Evolutionary conservation across 2,797 vertebrate species (phyloP).

Genomic region (Peromyscus eremicus): DNA sequence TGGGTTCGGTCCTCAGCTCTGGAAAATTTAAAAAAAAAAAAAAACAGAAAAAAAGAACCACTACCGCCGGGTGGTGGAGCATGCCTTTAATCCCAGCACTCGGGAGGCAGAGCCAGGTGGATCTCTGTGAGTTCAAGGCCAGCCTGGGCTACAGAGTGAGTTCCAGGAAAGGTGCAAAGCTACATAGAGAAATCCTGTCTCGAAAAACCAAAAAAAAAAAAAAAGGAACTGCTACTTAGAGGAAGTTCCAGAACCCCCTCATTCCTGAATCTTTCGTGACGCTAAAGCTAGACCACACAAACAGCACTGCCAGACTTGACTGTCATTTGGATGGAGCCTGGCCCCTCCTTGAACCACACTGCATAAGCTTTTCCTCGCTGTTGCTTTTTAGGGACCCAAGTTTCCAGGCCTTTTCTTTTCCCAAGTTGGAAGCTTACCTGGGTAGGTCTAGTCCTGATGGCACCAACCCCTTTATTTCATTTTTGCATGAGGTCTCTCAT

Average conservation of each 20-base stretch:
- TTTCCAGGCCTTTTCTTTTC: not conserved
- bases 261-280: not conserved
- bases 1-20: too few relatives aligned
- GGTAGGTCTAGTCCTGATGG: not conserved
- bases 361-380: not conserved
- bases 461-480: not conserved
- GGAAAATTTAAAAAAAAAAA: too few relatives aligned
- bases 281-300: not conserved
- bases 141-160: too few relatives aligned
- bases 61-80: too few relatives aligned
- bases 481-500: not conserved
- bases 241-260: not conserved
- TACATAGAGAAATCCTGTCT: too few relatives aligned
- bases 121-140: too few relatives aligned
- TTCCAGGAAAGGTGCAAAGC: too few relatives aligned
- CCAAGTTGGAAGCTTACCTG: not conserved
- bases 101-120: too few relatives aligned
- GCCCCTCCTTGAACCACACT: not conserved
- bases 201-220: too few relatives aligned
- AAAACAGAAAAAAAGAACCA: too few relatives aligned
- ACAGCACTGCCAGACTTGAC: not conserved
- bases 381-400: not conserved
- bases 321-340: not conserved
- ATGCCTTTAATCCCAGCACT: too few relatives aligned
- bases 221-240: not conserved